These are phyloP conservation scores for Acholoe squamosa DNA, from an alignment of 2,888 invertebrate genomes.

Conservation along the genomic window DNA sequence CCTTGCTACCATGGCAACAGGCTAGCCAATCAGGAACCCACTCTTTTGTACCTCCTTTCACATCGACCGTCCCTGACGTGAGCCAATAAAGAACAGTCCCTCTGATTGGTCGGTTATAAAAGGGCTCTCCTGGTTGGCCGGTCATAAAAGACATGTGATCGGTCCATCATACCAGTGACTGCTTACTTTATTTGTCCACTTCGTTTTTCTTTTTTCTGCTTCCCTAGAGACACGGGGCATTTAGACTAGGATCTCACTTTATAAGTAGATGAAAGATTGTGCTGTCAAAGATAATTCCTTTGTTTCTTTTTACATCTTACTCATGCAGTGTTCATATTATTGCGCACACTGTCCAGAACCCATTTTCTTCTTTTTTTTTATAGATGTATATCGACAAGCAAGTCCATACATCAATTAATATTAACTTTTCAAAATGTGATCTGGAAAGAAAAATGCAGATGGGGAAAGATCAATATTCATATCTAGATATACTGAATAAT, in stretches of 20 bases:
- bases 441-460: no score
- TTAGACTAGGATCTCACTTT: not conserved
- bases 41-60: constrained; percentile 13
- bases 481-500: no score
- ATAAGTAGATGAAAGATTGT: not conserved
- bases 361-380: no score
- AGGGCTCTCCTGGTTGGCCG: constrained; percentile 15
- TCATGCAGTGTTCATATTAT: no score
- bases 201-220: not conserved
- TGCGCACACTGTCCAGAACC: no score
- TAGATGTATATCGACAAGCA: no score
- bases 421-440: no score
- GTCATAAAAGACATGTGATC: not conserved
- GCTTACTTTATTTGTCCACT: constrained; percentile 5
- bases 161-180: not conserved
- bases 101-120: constrained; percentile 29
- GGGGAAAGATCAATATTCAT: no score
- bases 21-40: constrained; percentile 19
- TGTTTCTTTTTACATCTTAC: no score
- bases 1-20: constrained; percentile 6
- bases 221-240: not conserved
- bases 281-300: not conserved
- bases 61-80: not conserved
- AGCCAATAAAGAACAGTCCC: not conserved
- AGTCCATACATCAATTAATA: no score